Evolutionary conservation across 2,888 invertebrate genomes (phyloP), one percentile per base, ranked within the genome.

Genomic region (Holacanthella duospinosa): DNA sequence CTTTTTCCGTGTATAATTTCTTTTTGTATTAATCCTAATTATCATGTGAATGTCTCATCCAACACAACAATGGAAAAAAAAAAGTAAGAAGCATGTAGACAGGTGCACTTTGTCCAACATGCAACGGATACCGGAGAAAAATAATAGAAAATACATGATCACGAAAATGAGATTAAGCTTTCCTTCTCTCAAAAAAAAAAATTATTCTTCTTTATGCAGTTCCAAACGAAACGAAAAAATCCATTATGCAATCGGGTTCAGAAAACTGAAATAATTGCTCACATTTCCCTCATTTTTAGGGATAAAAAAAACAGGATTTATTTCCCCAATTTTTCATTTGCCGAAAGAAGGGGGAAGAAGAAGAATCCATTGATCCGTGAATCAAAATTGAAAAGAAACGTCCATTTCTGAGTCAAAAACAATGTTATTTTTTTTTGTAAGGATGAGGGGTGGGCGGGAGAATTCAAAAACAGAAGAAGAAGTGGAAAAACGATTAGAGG

Each of bases 191-290:
- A n/a, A n/a, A n/a, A 53, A 43, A 56, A 61, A 36, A 36, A 16
- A 55, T 19, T 19, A 27, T 19, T 21, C 19, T 55, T 19, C 55
- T 19, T 55, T 21, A 36, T 16, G 6, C 36, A 36, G 36, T 36
- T 36, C 16, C 36, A 36, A 36, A 36, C 9, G 36, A 16, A 36
- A 36, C n/a, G n/a, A n/a, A n/a, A n/a, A n/a, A n/a, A n/a, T n/a
- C n/a, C n/a, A n/a, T n/a, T n/a, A n/a, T n/a, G n/a, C n/a, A n/a
- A n/a, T n/a, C n/a, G n/a, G n/a, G n/a, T n/a, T n/a, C n/a, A n/a
- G n/a, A n/a, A n/a, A n/a, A n/a, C n/a, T 12, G 16, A 36, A 12
- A 36, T 36, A 36, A 36, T 68, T 79, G 79, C 55, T 76, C 73
- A 64, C 69, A 57, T 59, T 69, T 61, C 71, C 74, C 62, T 70